A percentile compares a stretch with the other conserved stretches of the same genome.
These are phyloP conservation scores for Varanus komodoensis DNA, from an alignment of 2,113 vertebrate genomes.

Conservation along the genomic window DNA sequence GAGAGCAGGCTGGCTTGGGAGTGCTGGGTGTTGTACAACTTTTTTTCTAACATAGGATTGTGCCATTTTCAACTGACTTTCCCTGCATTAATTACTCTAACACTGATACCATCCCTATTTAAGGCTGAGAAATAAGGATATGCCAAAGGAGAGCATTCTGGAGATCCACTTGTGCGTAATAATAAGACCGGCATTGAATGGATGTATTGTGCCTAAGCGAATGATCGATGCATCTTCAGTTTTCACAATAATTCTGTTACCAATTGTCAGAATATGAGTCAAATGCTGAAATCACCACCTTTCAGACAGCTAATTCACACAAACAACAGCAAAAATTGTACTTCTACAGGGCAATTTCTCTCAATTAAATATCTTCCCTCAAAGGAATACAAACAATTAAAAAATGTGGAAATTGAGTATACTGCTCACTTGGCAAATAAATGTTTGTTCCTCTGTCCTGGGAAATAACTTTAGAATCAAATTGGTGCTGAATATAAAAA, in stretches of 20 bases:
- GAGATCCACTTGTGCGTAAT: conserved; percentile 6
- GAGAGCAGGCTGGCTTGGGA: too few relatives aligned
- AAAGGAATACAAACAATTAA: conserved; percentile 67
- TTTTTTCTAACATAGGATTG: too few relatives aligned
- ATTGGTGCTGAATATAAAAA: conserved; percentile 58
- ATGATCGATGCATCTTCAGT: conserved; percentile 42
- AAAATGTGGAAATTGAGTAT: conserved; percentile 65
- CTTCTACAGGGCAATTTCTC: conserved; percentile 70
- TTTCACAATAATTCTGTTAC: conserved; percentile 64
- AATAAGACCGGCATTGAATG: conserved; percentile 7
- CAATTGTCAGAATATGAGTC: conserved; percentile 57
- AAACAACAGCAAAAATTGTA: conserved; percentile 44
- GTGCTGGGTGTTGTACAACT: too few relatives aligned
- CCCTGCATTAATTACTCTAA: conserved; percentile 22
- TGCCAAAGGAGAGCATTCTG: conserved; percentile 45
- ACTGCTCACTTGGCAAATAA: conserved; percentile 64
- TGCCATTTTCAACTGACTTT: not conserved
- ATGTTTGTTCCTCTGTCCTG: conserved; percentile 58
- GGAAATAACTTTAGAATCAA: conserved; percentile 69
- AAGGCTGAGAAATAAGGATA: conserved; percentile 51
- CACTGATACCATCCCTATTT: conserved; percentile 24
- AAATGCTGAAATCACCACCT: conserved; percentile 72
- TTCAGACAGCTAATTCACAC: conserved; percentile 67
- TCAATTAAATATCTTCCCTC: conserved; percentile 70
- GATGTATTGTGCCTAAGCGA: conserved; percentile 11